Evolutionary conservation across 2,797 vertebrate genomes (phyloP), one percentile per base, ranked within the genome.

Genomic region (Cirrhinus molitorella): DNA sequence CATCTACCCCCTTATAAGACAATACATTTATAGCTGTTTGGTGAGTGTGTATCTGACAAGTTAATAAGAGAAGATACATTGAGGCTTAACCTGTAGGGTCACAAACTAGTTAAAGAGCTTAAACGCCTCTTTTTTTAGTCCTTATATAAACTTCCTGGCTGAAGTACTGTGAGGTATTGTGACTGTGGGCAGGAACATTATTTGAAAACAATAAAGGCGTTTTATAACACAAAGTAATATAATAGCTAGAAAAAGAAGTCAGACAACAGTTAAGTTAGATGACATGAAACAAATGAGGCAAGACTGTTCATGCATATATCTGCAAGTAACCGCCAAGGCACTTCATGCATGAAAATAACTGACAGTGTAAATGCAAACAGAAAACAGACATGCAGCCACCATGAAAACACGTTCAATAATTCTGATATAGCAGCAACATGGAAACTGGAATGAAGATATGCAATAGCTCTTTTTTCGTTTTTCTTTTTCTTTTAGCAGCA

Each of bases 381-480:
- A 86, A 75, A 75, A 92, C 87, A 90, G 86, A 90, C 89, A 94
- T 96, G 96, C 95, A 94, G 95, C 95, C 96, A 95, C 95, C 81
- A 97, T 95, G 93, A 95, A 91, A 96, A 97, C 95, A 96, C 95
- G 94, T 95, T 96, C 94, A 96, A 95, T 31, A 94, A 95, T 94
- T 96, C 96, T 95, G 96, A 97, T 96, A 96, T 98, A 99, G 98
- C 97, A 99, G 97, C 98, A 70, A 98, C 96, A 98, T 94, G 94
- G 94, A 83, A 85, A 85, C 77, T 23, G 40, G 80, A 87, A 73
- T 59, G 14, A 66, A 82, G 47, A 34, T 85, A 75, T 53, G 76
- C 95, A 96, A 95, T 93, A 94, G 95, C 95, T 96, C 91, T 94
- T 94, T 96, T 96, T 96, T 96, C 95, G 96, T 86, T 88, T 88